Evolutionary conservation across 2,113 vertebrate species (phyloP), one percentile per base, ranked within the genome.

Genomic region (Lasiurus cinereus): DNA sequence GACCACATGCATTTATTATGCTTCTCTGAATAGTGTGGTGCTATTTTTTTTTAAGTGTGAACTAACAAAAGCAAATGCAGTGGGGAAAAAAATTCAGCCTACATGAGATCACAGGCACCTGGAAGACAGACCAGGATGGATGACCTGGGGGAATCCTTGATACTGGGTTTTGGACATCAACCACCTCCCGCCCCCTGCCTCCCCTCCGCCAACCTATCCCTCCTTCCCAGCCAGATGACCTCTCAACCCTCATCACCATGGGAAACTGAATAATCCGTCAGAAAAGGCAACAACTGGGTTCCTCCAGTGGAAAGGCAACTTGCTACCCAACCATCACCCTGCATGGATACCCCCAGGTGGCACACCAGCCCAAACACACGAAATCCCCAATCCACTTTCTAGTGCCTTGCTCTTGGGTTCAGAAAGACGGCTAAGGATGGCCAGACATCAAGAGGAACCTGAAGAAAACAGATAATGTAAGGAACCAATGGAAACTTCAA

Each of bases 401-500:
- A 70, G n/a, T 21, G 19, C 59, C 85, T 73, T 13, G 22, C 6
- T 67, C 73, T 54, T 80, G 29, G 29, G 6, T 14, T 74, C 50
- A 11, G 21, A 48, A 2, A 76, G 31, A 79, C 59, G 83, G 36
- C 29, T 27, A 89, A 80, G 46, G 72, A 39, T 69, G n/a, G 12
- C 52, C 48, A 90, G 54, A 90, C 62, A 76, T 83, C 18, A 78
- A 91, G 15, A 77, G 62, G 72, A 85, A 62, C 24, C 86, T 69
- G 78, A 91, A 89, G 64, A 46, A 96, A 91, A 88, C 10, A 52
- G 69, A 52, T n/a, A 84, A 39, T 16, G 59, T 31, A 69, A 91
- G 18, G 48, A 85, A 69, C 11, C 74, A 56, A 69, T 8, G 33
- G 24, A 50, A 62, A 73, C 19, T 82, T 83, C 9, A 39, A 84